These are phyloP conservation scores for Acipenser ruthenus DNA, from an alignment of 2,797 vertebrate species.

Conservation along the genomic window DNA sequence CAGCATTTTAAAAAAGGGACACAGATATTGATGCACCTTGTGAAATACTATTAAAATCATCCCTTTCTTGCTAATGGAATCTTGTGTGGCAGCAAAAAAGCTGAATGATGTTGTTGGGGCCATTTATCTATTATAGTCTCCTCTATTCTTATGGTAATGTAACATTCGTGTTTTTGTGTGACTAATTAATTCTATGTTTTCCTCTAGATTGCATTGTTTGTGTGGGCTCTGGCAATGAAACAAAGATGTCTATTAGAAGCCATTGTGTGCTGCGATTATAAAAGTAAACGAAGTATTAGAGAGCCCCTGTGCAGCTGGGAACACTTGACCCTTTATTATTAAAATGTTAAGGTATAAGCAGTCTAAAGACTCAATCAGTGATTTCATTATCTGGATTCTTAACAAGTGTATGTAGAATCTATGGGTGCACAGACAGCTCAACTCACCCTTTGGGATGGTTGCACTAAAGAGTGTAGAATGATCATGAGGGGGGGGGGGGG, in stretches of 20 bases:
- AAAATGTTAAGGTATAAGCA: slow-evolving; percentile 45
- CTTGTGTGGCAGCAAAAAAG: slow-evolving; percentile 56
- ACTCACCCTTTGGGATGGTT: too few relatives aligned
- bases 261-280: slow-evolving; percentile 51
- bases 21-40: slow-evolving; percentile 59
- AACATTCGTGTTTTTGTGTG: slow-evolving; percentile 44
- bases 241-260: slow-evolving; percentile 56
- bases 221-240: slow-evolving; percentile 60
- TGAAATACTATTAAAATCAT: slow-evolving; percentile 30
- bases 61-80: slow-evolving; percentile 61
- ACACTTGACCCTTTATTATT: slow-evolving; percentile 47
- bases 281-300: slow-evolving; percentile 59
- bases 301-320: slow-evolving; percentile 55
- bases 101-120: slow-evolving; percentile 46
- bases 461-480: too few relatives aligned
- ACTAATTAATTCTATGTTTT: slow-evolving; percentile 57
- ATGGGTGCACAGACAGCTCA: not conserved
- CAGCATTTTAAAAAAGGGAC: slow-evolving; percentile 22
- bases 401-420: slow-evolving; percentile 26
- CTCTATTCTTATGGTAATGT: slow-evolving; percentile 65
- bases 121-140: slow-evolving; percentile 48
- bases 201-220: slow-evolving; percentile 51
- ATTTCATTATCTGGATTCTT: slow-evolving; percentile 45
- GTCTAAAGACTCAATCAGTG: slow-evolving; percentile 52
- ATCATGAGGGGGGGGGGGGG: too few relatives aligned